Evolutionary conservation across 2,888 invertebrate species (phyloP).

Genomic region (Agrochola lychnidis): DNA sequence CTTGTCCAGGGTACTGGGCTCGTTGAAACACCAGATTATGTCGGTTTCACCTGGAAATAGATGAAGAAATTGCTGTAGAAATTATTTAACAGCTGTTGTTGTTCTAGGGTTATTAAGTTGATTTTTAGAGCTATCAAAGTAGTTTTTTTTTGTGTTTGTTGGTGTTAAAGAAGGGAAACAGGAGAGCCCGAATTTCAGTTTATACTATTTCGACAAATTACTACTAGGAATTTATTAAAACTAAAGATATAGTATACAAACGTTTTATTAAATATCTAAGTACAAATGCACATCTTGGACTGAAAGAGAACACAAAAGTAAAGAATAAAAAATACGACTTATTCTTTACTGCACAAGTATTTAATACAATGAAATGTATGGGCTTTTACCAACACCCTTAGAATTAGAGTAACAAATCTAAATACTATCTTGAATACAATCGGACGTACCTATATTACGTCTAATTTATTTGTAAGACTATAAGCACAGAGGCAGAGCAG

Average conservation of each 20-base stretch:
- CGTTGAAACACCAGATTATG: constrained; percentile 93
- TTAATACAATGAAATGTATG: constrained; percentile 36
- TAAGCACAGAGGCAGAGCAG: neutral
- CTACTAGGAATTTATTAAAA: constrained; percentile 16
- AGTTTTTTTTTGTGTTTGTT: neutral
- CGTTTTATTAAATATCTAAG: constrained; percentile 63
- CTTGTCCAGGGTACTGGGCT: constrained; percentile 91
- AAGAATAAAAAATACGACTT: constrained; percentile 35
- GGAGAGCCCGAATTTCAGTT: neutral
- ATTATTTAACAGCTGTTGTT: neutral
- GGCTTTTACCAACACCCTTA: constrained; percentile 42
- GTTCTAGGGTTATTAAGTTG: neutral
- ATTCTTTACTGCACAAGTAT: constrained; percentile 51
- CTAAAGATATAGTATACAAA: constrained; percentile 42
- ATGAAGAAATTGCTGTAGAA: neutral
- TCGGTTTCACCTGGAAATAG: constrained; percentile 92
- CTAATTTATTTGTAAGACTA: neutral
- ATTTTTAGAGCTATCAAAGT: neutral
- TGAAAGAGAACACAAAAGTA: constrained; percentile 39
- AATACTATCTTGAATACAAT: constrained; percentile 4
- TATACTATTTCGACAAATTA: neutral
- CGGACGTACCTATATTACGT: neutral
- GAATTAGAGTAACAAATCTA: constrained; percentile 11
- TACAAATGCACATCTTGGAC: constrained; percentile 61
- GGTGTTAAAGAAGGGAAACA: neutral